Evolutionary conservation across 1,140 invertebrate genomes (phyloP), one percentile per base, ranked within the genome.

Genomic region (Rhagoletis pomonella): DNA sequence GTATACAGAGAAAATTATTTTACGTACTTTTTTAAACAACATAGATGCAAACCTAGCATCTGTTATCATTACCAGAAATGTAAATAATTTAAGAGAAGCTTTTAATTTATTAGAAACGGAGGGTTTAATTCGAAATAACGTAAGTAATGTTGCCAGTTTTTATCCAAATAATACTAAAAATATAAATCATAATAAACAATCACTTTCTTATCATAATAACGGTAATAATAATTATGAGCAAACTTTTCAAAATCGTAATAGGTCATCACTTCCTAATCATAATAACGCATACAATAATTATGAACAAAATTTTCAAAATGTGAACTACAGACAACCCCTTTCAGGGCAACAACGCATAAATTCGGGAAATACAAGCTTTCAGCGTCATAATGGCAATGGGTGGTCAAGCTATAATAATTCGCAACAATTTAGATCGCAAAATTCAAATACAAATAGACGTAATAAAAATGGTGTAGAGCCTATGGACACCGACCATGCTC

Each of bases 81-180:
- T 64, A 64, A 64, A 64, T 29, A 64, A n/a, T 64, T 64, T 64
- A n/a, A 64, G 62, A 64, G 62, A 64, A n/a, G 17, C n/a, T n/a
- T n/a, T n/a, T n/a, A n/a, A 0, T 29, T 64, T 2, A 12, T 64
- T 64, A 64, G 62, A 64, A 64, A 64, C 2, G 19, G 10, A 64
- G 17, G 62, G 62, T 4, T 3, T 64, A 19, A 64, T 64, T 64
- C 17, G n/a, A n/a, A 64, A 2, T 64, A 64, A 64, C 12, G 12
- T 4, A n/a, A 64, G 5, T n/a, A n/a, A n/a, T 64, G 62, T 12
- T 17, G 19, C 1, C 3, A 4, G 62, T 64, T n/a, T 64, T 12
- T n/a, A n/a, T 64, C 14, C 4, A 12, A 12, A 58, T 6, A 58
- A 58, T 58, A 58, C 12, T 12, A 12, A n/a, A 6, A n/a, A 64